Evolutionary conservation across 2,888 invertebrate species (phyloP), one percentile per base, ranked within the genome.

Genomic region (Sipha maydis): DNA sequence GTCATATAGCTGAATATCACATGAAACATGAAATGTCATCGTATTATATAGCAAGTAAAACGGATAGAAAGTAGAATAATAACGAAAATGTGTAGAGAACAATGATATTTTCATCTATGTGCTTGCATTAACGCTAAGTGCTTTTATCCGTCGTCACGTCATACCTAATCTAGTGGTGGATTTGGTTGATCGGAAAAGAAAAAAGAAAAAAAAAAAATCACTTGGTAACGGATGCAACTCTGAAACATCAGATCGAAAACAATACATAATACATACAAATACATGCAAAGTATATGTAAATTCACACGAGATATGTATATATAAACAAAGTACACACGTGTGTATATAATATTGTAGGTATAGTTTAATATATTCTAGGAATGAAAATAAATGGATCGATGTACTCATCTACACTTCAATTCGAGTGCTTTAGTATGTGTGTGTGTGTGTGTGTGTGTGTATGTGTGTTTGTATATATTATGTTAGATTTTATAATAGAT

Each of bases 191-290:
- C 28, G 28, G 34, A 38, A 38, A 3, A 41, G 56, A 19, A 38
- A 38, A 67, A n/a, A 1, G 4, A n/a, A 28, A 31, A 28, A 71
- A 71, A 0, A 71, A 71, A 71, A 28, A 28, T 31, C 71, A 71
- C 71, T 28, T 4, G 31, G 71, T 17, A 17, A 31, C 17, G 21
- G 11, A 71, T 28, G 69, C 19, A 28, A 31, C 41, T 69, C 28
- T 17, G 79, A 79, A 67, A n/a, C 67, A 28, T 38, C 38, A 21
- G 67, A 67, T 80, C 21, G n/a, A 80, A 80, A 67, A 67, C 61
- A 31, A 38, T 48, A 67, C 38, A 14, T 61, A n/a, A n/a, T n/a
- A n/a, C n/a, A n/a, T n/a, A n/a, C n/a, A n/a, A n/a, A n/a, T n/a
- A 48, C 14, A 48, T 48, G 61, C 19, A 61, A 61, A 25, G 3